Conservation (phyloP, 2,113 vertebrate species). For the Potamarius usumacintae region DNA sequence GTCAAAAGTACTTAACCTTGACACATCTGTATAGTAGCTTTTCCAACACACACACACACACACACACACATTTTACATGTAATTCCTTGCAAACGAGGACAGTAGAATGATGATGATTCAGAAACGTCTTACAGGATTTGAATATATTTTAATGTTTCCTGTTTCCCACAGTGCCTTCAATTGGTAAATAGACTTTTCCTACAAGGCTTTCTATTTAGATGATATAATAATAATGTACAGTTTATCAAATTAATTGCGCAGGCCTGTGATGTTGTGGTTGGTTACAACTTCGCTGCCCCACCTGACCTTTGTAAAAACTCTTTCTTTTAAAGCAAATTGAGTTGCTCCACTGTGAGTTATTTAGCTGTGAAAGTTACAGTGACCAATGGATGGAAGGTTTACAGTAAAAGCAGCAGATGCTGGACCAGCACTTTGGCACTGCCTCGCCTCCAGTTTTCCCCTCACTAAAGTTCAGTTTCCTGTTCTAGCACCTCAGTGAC, state of each 20-base stretch:
- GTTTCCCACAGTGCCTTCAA: neutral
- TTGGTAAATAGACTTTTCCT: neutral
- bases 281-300: constrained; percentile 32
- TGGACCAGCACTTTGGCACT: constrained; percentile 33
- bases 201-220: neutral
- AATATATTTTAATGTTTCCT: neutral
- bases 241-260: neutral
- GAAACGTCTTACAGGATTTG: neutral
- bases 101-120: neutral
- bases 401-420: constrained; percentile 45
- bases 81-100: constrained; percentile 24
- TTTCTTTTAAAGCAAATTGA: constrained; percentile 21
- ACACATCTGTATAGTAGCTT: constrained; percentile 48
- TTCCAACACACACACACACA: constrained; percentile 22
- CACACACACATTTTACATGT: constrained; percentile 10
- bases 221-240: neutral
- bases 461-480: constrained; percentile 42
- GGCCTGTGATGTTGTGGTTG: neutral
- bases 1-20: constrained; percentile 41
- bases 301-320: constrained; percentile 51
- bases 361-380: constrained; percentile 31
- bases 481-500: constrained; percentile 42
- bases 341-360: constrained; percentile 20
- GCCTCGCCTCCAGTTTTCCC: constrained; percentile 40
- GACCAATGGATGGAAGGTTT: constrained; percentile 45